Evolutionary conservation across 2,888 invertebrate species (phyloP).

Genomic region (Hydriomena furcata): DNA sequence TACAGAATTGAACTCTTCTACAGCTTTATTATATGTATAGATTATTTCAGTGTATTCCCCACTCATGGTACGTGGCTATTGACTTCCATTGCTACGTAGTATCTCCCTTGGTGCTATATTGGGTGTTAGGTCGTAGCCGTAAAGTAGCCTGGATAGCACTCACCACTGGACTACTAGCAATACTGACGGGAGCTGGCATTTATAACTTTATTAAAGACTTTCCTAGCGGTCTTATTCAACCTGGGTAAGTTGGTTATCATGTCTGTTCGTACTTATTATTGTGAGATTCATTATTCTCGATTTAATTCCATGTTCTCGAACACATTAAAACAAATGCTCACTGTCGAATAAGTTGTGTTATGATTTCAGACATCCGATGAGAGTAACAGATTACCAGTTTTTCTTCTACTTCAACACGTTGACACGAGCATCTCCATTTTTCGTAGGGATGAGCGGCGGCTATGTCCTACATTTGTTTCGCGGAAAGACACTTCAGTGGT

Average conservation of each 20-base stretch:
- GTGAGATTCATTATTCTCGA: slow-evolving; percentile 2
- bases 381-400: slow-evolving; percentile 28
- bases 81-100: slow-evolving; percentile 52
- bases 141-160: slow-evolving; percentile 47
- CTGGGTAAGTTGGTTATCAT: slow-evolving; percentile 22
- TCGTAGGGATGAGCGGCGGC: slow-evolving; percentile 57
- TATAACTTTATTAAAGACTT: slow-evolving; percentile 36
- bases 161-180: slow-evolving; percentile 23
- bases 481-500: slow-evolving; percentile 39
- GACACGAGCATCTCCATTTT: slow-evolving; percentile 52
- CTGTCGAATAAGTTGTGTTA: too few species aligned
- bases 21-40: too few species aligned
- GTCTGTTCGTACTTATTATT: too few species aligned
- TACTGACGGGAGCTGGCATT: slow-evolving; percentile 29
- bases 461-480: slow-evolving; percentile 48
- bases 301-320: not conserved
- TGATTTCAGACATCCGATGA: slow-evolving; percentile 29
- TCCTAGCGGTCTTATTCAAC: slow-evolving; percentile 23
- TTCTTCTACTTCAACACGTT: slow-evolving; percentile 52
- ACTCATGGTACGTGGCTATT: slow-evolving; percentile 55
- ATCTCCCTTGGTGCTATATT: slow-evolving; percentile 54
- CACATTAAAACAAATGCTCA: too few species aligned
- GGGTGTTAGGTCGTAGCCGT: slow-evolving; percentile 45
- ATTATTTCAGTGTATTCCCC: slow-evolving; percentile 51
- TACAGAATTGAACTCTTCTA: too few species aligned